phyloP scores from a whole-genome alignment of 2,888 invertebrate species.

The Capitulum mitella region DNA sequence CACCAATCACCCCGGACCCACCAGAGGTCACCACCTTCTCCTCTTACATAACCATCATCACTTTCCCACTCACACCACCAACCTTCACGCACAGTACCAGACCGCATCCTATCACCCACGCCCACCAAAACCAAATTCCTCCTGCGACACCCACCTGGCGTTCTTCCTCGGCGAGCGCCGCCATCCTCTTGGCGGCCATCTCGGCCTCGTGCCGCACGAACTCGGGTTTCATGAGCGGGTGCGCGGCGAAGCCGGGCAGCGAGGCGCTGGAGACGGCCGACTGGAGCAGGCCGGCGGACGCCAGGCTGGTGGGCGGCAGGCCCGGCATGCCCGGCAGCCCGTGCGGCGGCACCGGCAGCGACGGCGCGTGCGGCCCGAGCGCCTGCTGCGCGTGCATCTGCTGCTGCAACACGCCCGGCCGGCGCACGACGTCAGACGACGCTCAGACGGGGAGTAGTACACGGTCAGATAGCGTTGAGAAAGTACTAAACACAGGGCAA shows the following conservation, averaged over 20 bases:
- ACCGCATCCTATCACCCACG: no score
- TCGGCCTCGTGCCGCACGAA: slow-evolving; percentile 24
- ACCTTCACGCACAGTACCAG: no score
- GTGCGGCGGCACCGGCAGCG: slow-evolving; percentile 38
- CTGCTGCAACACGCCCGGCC: slow-evolving; percentile 51
- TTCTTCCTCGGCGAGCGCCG: slow-evolving; percentile 17
- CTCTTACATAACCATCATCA: no score
- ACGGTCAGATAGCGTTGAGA: no score
- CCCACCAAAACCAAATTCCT: neutral
- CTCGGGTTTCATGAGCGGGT: slow-evolving; percentile 39
- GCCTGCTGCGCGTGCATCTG: slow-evolving; percentile 90
- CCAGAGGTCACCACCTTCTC: no score
- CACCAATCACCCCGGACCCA: no score
- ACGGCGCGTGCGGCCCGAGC: slow-evolving; percentile 36
- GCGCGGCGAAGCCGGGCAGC: slow-evolving; percentile 41
- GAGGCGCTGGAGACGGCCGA: slow-evolving; percentile 48
- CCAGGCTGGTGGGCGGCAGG: slow-evolving; percentile 42
- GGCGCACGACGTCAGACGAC: neutral
- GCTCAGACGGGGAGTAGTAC: no score
- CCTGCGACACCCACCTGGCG: slow-evolving; percentile 48
- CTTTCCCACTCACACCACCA: neutral
- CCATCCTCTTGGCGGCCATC: slow-evolving; percentile 26
- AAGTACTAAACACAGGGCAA: no score
- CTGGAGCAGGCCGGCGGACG: slow-evolving; percentile 47
- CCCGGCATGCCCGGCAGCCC: slow-evolving; percentile 53